Evolutionary conservation across 2,888 invertebrate species (phyloP), one percentile per base, ranked within the genome.

Genomic region (Harpalus rubripes): DNA sequence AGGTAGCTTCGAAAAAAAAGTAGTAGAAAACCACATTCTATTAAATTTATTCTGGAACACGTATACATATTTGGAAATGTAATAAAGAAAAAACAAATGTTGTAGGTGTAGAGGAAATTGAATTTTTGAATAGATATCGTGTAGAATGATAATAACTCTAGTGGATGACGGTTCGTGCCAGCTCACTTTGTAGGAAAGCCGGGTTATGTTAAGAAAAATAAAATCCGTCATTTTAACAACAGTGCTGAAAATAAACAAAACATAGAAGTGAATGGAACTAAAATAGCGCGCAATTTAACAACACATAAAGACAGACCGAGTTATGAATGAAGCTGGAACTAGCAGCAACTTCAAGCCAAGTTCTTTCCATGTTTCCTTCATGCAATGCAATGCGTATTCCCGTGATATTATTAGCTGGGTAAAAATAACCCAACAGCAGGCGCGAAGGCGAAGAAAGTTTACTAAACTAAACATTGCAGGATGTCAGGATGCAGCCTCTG

Each of bases 181-280:
- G 44, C 44, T 12, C 44, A 52, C 44, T 52, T 12, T 52, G 44
- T 12, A 52, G 44, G 10, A 52, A 52, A 52, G 44, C 44, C 44
- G 10, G 44, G 10, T 44, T 44, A 44, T 44, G 44, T 10, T 44
- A 61, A 61, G 61, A 16, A 65, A 65, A 68, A 68, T 39, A 39
- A 68, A 68, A 68, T 68, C 68, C 15, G 68, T 39, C 68, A 68
- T 68, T 32, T 39, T 68, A 68, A 68, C 68, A 68, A 39, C 68
- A 68, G 32, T 2, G 26, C 68, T 68, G 10, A 68, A 68, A 68
- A 68, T n/a, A 68, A 68, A 68, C 68, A 68, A 68, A 68, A 68
- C 68, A 63, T 26, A 15, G 39, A 15, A 68, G 12, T 39, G 68
- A 68, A 68, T 68, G 68, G 68, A 68, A 68, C 68, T 68, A 68